A percentile compares a stretch with the other conserved stretches of the same genome.
phyloP scores from a whole-genome alignment of 2,888 invertebrate genomes.

The Noctua pronuba region DNA sequence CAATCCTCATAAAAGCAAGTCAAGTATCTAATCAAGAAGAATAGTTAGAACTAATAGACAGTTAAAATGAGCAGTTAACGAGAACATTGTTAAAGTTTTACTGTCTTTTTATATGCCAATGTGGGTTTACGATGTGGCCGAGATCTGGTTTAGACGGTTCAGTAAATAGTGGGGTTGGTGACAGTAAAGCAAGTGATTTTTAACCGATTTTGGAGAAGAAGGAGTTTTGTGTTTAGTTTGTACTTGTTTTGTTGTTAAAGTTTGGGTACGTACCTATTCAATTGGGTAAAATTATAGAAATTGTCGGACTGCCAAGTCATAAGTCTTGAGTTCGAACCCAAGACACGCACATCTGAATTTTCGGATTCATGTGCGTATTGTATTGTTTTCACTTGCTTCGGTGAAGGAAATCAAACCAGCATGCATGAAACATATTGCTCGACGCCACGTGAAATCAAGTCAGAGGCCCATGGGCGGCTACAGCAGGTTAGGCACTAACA shows the following conservation, averaged over 20 bases:
- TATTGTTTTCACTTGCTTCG: not conserved
- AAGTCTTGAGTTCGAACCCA: not conserved
- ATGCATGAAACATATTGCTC: not conserved
- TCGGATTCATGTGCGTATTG: not conserved
- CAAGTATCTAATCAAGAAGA: slow-evolving; percentile 69
- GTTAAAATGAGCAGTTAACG: slow-evolving; percentile 68
- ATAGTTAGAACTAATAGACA: slow-evolving; percentile 69
- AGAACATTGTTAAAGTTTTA: slow-evolving; percentile 69
- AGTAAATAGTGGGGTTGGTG: slow-evolving; percentile 17
- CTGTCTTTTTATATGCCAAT: slow-evolving; percentile 69
- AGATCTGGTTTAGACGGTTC: slow-evolving; percentile 47
- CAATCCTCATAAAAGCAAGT: slow-evolving; percentile 61
- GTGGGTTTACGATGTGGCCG: slow-evolving; percentile 64
- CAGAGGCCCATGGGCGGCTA: not conserved
- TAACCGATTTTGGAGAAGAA: slow-evolving; percentile 10
- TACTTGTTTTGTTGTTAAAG: not conserved
- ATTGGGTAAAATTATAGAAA: not conserved
- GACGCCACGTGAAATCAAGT: not conserved
- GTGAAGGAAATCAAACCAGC: not conserved
- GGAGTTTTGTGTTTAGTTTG: not conserved
- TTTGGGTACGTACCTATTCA: not conserved
- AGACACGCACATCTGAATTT: not conserved
- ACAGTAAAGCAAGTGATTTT: slow-evolving; percentile 11
- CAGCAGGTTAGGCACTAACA: not conserved
- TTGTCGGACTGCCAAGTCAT: not conserved